Evolutionary conservation across 2,113 vertebrate genomes (phyloP).

Genomic region (Saguinus midas): DNA sequence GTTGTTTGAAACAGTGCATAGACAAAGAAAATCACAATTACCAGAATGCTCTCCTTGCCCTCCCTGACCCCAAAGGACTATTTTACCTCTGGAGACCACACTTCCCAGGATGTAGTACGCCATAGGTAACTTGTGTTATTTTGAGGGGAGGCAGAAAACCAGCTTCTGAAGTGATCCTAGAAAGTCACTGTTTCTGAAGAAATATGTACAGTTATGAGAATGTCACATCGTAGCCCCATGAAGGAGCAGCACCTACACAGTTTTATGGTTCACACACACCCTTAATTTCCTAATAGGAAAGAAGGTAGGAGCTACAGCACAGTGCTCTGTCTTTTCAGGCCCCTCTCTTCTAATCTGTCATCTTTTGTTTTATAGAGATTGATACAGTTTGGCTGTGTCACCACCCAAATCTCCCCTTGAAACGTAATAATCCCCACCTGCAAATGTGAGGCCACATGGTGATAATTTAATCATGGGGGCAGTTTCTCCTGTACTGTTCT

Average conservation of each 20-base stretch:
- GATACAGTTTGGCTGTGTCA: too few species aligned
- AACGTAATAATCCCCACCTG: too few species aligned
- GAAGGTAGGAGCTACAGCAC: neutral
- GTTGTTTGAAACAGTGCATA: neutral
- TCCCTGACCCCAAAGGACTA: neutral
- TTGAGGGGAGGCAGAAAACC: neutral
- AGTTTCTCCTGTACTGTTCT: too few species aligned
- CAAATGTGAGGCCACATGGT: too few species aligned
- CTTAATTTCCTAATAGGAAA: neutral
- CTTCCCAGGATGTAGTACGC: neutral
- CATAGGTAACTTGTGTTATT: neutral
- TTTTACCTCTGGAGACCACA: neutral
- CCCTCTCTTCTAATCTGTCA: neutral
- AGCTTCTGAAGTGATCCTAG: neutral
- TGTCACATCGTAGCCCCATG: rapidly evolving
- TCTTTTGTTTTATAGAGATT: neutral
- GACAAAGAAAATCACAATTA: neutral
- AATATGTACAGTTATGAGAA: neutral
- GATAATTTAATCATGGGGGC: too few species aligned
- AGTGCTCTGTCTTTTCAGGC: neutral
- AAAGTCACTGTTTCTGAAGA: neutral
- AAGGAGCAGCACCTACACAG: neutral
- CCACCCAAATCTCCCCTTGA: too few species aligned
- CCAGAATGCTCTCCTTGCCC: neutral
- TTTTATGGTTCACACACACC: neutral